Percentiles rank a stretch among this genome's conserved stretches.
These are phyloP conservation scores for Apostichopus japonicus DNA, from an alignment of 35 echinoderm and acorn worm genomes.

Conservation along the genomic window DNA sequence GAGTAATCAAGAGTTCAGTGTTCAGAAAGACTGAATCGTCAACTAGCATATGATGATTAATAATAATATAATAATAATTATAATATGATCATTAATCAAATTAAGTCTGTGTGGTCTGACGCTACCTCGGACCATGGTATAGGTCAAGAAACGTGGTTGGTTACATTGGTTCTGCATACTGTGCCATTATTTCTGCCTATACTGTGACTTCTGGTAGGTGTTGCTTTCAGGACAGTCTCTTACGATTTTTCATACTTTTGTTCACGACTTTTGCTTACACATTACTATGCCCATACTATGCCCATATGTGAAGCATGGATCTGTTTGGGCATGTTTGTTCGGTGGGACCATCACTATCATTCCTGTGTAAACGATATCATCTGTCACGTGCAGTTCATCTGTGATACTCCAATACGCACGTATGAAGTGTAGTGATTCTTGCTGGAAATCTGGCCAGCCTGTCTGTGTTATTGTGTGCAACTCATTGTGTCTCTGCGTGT, in stretches of 20 bases:
- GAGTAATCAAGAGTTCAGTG: too few relatives aligned
- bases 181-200: too few relatives aligned
- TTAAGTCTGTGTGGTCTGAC: too few relatives aligned
- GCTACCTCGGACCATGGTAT: too few relatives aligned
- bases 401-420: constrained; percentile 71
- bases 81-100: too few relatives aligned
- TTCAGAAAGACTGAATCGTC: too few relatives aligned
- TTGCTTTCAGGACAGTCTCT: constrained; percentile 55
- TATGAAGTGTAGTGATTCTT: constrained; percentile 37
- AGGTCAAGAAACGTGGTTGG: too few relatives aligned
- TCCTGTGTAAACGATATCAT: constrained; percentile 76
- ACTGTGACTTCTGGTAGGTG: constrained; percentile 38
- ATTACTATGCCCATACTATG: constrained; percentile 50
- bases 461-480: constrained; percentile 34
- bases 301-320: constrained; percentile 57
- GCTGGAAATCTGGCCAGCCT: constrained; percentile 57
- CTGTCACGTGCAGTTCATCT: constrained; percentile 66
- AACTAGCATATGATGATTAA: too few relatives aligned
- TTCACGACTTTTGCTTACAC: constrained; percentile 34
- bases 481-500: not conserved
- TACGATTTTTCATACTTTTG: constrained; percentile 16
- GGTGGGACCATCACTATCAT: constrained; percentile 58
- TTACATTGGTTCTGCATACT: too few relatives aligned
- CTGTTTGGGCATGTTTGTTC: constrained; percentile 39
- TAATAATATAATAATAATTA: too few relatives aligned